These are phyloP conservation scores for Pedetes capensis DNA, from an alignment of 2,113 vertebrate genomes.

Conservation along the genomic window DNA sequence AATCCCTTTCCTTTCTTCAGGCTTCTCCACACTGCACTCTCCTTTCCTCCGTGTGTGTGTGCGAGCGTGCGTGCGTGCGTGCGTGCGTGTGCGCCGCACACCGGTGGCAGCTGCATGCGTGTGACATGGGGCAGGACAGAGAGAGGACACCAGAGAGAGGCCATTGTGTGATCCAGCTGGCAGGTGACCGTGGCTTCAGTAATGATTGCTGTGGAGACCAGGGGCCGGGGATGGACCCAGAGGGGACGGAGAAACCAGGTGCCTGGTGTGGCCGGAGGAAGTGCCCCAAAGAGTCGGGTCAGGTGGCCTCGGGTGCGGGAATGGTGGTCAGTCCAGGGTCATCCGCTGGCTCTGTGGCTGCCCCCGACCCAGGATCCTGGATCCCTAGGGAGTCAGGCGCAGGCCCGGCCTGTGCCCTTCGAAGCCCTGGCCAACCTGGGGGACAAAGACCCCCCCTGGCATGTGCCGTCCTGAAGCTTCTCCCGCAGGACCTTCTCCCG, in stretches of 20 bases:
- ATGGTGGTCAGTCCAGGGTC: rapidly evolving
- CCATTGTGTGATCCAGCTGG: not conserved
- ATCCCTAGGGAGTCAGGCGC: not conserved
- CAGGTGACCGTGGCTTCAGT: not conserved
- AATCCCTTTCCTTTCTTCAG: too few species aligned
- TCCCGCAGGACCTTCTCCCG: not conserved
- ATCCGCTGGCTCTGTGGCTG: not conserved
- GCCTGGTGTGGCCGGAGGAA: too few species aligned
- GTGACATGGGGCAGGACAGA: not conserved
- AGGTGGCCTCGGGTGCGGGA: rapidly evolving
- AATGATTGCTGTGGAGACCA: not conserved
- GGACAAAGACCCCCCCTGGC: not conserved
- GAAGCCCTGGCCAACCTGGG: not conserved
- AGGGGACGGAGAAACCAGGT: too few species aligned
- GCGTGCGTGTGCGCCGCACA: too few species aligned
- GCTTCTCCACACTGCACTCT: too few species aligned
- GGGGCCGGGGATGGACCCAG: rapidly evolving
- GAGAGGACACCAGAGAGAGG: not conserved
- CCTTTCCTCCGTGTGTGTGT: too few species aligned
- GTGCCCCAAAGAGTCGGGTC: too few species aligned
- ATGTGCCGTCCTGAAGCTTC: not conserved
- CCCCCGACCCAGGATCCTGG: conserved; percentile 23
- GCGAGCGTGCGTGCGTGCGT: too few species aligned
- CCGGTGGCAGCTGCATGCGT: not conserved
- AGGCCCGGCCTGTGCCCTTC: not conserved